Percentiles rank a stretch among this genome's conserved stretches.
Evolutionary conservation across 2,113 vertebrate genomes (phyloP).

Genomic region (Salvator merianae): DNA sequence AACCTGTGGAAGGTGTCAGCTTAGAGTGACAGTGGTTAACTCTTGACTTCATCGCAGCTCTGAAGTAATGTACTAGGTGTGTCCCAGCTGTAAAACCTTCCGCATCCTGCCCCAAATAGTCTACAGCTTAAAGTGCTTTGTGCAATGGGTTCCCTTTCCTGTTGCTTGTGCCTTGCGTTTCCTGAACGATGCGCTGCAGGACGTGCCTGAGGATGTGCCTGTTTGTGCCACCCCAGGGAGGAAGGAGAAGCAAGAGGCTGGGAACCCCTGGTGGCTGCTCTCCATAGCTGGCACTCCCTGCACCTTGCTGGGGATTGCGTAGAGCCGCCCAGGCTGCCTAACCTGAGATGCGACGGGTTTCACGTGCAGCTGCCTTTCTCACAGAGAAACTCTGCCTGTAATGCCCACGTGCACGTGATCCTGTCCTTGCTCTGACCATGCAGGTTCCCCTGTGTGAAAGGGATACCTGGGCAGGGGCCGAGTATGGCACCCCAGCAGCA

Average conservation of each 20-base stretch:
- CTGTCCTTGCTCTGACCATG: too few species aligned
- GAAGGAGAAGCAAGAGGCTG: not conserved
- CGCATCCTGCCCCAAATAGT: not conserved
- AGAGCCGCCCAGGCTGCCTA: not conserved
- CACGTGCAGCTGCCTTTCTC: too few species aligned
- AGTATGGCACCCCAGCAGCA: too few species aligned
- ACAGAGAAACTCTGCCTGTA: not conserved
- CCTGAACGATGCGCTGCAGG: not conserved
- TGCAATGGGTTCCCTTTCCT: not conserved
- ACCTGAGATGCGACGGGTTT: not conserved
- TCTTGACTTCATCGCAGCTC: too few species aligned
- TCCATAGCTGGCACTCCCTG: not conserved
- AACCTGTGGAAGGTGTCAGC: too few species aligned
- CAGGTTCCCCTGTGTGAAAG: too few species aligned
- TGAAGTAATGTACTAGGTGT: too few species aligned
- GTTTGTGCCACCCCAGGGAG: not conserved
- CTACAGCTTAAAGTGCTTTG: not conserved
- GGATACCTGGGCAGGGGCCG: too few species aligned
- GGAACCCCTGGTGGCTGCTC: not conserved
- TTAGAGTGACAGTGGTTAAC: not conserved
- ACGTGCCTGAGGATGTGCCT: too few species aligned
- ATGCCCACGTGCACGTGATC: too few species aligned
- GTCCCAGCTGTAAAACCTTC: not conserved
- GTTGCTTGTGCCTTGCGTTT: not conserved
- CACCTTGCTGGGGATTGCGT: not conserved